Evolutionary conservation across 64 coral and sea anemone species (phyloP).

Genomic region (Stylophora pistillata): DNA sequence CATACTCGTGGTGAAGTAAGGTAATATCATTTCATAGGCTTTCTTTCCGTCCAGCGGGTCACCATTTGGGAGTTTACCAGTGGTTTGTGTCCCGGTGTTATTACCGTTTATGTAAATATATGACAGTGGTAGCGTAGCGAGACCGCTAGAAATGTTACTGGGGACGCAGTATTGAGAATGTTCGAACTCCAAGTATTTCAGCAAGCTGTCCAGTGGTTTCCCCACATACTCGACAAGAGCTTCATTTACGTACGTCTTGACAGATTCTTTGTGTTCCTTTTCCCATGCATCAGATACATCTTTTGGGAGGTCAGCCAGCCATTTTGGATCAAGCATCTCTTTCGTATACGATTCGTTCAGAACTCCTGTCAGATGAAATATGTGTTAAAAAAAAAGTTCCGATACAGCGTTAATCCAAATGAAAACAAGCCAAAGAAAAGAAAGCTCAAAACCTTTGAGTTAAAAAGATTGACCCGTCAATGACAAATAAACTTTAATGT

Average conservation of each 20-base stretch:
- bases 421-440: no score
- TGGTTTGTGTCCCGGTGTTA: conserved; percentile 62
- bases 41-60: conserved; percentile 71
- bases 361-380: conserved; percentile 6
- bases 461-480: no score
- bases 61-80: conserved; percentile 55
- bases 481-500: no score
- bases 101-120: conserved; percentile 77
- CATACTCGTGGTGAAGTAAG: conserved; percentile 87
- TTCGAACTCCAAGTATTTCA: conserved; percentile 74
- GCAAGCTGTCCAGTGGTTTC: conserved; percentile 65
- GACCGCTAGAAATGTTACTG: conserved; percentile 90
- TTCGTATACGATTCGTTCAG: conserved; percentile 34
- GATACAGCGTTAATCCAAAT: no score
- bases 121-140: conserved; percentile 72
- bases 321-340: conserved; percentile 50
- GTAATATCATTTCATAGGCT: conserved; percentile 88
- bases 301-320: conserved; percentile 34
- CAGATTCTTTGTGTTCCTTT: conserved; percentile 36
- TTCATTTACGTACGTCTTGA: conserved; percentile 52
- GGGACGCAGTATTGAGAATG: conserved; percentile 86
- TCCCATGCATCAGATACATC: conserved; percentile 39
- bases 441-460: no score
- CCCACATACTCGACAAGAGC: conserved; percentile 82
- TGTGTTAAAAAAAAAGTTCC: background rate